phyloP scores from a whole-genome alignment of 2,113 vertebrate genomes.

The Bucco capensis region DNA sequence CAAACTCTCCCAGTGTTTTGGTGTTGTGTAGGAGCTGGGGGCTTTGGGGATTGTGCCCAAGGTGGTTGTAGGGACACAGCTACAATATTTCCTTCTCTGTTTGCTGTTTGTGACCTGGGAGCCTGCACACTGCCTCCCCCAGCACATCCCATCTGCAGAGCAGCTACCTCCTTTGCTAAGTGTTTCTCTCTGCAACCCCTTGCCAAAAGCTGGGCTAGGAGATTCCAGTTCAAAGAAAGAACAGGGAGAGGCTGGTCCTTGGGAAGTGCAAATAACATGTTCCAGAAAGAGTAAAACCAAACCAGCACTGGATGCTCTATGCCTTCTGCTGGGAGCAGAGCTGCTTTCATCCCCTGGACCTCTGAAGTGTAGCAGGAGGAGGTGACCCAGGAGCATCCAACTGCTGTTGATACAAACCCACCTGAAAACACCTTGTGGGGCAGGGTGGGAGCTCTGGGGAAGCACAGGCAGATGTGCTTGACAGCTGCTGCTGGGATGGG shows the following conservation, averaged over 20 bases:
- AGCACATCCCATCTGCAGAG: fast-evolving
- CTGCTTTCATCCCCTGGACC: neutral
- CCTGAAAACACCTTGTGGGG: neutral
- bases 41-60: neutral
- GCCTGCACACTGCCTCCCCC: fast-evolving
- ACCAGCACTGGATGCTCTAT: no score
- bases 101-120: neutral
- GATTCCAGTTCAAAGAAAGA: neutral
- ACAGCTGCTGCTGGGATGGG: neutral
- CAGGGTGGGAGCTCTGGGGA: neutral
- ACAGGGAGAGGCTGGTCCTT: neutral
- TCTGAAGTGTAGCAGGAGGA: neutral
- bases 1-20: neutral
- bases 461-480: neutral
- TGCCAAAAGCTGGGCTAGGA: neutral
- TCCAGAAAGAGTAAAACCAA: neutral
- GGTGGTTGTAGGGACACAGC: neutral
- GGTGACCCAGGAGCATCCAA: neutral
- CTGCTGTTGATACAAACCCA: neutral
- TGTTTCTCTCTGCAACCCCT: neutral
- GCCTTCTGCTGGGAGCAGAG: neutral
- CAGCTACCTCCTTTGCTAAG: neutral
- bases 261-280: neutral
- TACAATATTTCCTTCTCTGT: neutral
- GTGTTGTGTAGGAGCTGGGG: neutral